Evolutionary conservation across 2,888 invertebrate genomes (phyloP).

Genomic region (Cephus nigrinus): DNA sequence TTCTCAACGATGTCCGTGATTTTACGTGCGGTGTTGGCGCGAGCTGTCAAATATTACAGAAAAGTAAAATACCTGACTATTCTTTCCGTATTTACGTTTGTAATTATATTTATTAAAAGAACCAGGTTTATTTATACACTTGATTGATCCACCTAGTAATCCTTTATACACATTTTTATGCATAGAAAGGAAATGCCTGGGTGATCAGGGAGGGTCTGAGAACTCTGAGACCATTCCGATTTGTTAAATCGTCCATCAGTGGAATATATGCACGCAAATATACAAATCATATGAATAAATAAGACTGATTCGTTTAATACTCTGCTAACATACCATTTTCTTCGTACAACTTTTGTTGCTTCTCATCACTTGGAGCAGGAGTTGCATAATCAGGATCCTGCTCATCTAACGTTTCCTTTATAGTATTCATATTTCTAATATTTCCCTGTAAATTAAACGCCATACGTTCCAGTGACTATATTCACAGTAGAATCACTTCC

Average conservation of each 20-base stretch:
- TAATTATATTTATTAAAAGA: background rate
- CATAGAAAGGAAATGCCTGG: no score
- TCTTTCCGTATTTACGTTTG: background rate
- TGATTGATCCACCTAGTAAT: no score
- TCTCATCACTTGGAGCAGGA: slow-evolving; percentile 42
- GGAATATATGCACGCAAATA: no score
- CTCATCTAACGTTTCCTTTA: slow-evolving; percentile 37
- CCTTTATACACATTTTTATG: no score
- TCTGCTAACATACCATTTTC: slow-evolving; percentile 47
- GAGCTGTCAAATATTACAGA: slow-evolving; percentile 38
- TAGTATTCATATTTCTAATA: slow-evolving; percentile 40
- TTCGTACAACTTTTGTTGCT: slow-evolving; percentile 52
- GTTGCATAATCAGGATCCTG: slow-evolving; percentile 61
- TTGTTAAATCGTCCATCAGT: background rate
- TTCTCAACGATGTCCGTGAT: slow-evolving; percentile 74
- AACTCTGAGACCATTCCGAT: background rate
- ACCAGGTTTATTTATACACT: no score
- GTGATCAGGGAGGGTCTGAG: no score
- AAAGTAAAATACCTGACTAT: background rate
- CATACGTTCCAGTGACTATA: no score
- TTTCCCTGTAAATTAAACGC: no score
- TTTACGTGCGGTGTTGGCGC: slow-evolving; percentile 60
- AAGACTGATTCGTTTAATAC: no score
- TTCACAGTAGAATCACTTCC: no score
- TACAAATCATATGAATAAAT: no score